These are phyloP conservation scores for Boulengeromyrus knoepffleri DNA, from an alignment of 2,113 vertebrate genomes.

Conservation along the genomic window DNA sequence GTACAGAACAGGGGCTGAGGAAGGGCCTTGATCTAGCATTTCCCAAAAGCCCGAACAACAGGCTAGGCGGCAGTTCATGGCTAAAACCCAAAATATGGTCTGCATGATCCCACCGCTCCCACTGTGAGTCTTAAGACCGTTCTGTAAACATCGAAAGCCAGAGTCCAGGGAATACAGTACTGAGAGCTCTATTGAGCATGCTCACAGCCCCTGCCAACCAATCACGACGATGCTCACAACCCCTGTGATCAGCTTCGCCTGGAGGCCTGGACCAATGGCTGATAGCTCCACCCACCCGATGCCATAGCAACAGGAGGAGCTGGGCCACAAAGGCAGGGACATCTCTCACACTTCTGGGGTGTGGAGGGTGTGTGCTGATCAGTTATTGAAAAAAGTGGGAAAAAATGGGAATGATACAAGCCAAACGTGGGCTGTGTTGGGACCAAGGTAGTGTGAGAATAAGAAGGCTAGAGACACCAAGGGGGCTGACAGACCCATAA, in stretches of 20 bases:
- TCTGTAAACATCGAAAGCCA: background rate
- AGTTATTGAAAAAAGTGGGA: background rate
- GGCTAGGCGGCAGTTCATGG: background rate
- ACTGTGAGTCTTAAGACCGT: background rate
- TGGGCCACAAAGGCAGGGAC: background rate
- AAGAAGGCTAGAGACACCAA: slow-evolving; percentile 10
- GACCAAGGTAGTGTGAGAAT: slow-evolving; percentile 22
- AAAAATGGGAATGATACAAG: background rate
- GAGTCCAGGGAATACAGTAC: background rate
- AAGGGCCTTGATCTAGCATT: background rate
- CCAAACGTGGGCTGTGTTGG: slow-evolving; percentile 8
- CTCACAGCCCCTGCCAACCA: background rate
- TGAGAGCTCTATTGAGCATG: background rate
- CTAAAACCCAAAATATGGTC: background rate
- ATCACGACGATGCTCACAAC: background rate
- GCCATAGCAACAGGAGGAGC: background rate
- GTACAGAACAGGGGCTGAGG: background rate
- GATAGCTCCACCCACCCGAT: background rate
- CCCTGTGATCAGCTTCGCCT: background rate
- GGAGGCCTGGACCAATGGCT: background rate
- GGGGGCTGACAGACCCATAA: slow-evolving; percentile 24
- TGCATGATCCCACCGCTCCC: background rate
- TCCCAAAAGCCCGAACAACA: background rate
- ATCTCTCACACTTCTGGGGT: background rate
- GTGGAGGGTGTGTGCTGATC: background rate